A percentile compares a stretch with the other conserved stretches of the same genome.
Conservation (phyloP, 2,113 vertebrate genomes). For the Narcine bancroftii region DNA sequence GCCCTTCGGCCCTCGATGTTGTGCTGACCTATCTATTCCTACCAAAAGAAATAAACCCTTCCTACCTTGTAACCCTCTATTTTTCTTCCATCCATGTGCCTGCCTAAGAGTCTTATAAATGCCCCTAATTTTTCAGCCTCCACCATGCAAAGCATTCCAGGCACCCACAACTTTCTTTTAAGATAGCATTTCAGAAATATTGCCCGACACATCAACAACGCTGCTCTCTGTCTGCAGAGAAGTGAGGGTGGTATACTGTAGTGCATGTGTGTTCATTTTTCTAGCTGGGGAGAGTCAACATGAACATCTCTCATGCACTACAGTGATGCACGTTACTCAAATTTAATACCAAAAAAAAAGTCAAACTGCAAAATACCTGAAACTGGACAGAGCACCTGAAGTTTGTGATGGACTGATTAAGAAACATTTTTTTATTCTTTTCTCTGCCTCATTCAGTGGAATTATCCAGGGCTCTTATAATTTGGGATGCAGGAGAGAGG, state of each 20-base stretch:
- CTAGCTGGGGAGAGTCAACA: background rate
- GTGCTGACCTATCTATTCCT: too few relatives aligned
- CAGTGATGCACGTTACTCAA: background rate
- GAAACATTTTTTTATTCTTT: background rate
- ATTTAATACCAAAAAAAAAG: background rate
- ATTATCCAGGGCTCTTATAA: background rate
- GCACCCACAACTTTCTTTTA: too few relatives aligned
- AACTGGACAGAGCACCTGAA: background rate
- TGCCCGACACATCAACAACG: background rate
- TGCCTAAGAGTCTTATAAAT: too few relatives aligned
- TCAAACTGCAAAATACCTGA: too few relatives aligned
- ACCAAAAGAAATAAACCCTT: too few relatives aligned
- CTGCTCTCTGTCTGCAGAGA: background rate
- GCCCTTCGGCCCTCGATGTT: too few relatives aligned
- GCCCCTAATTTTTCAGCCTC: too few relatives aligned
- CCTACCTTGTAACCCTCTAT: too few relatives aligned
- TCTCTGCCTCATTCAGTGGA: background rate
- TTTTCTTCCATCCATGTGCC: too few relatives aligned
- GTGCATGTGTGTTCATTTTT: background rate
- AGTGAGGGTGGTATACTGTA: background rate
- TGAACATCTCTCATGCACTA: background rate
- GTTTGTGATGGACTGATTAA: background rate
- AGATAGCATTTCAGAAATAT: background rate
- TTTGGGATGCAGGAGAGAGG: background rate
- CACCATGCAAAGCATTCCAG: too few relatives aligned